phyloP scores from a whole-genome alignment of 2,113 vertebrate species.

The Tetraodon nigroviridis region DNA sequence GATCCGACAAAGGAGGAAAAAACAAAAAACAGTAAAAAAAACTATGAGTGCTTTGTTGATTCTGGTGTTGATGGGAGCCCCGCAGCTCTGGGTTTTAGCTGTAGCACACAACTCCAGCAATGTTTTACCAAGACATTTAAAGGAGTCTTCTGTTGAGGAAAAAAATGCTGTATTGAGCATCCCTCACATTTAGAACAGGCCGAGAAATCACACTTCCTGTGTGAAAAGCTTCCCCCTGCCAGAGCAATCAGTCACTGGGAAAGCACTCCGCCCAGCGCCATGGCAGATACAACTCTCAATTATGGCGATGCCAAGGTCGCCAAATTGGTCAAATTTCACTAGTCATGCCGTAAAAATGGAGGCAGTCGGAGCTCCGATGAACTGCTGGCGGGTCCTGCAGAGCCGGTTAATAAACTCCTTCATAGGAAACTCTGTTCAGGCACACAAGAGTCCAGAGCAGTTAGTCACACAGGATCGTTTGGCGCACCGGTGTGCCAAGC shows the following conservation, averaged over 20 bases:
- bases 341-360: slow-evolving; percentile 47
- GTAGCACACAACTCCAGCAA: no score
- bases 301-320: slow-evolving; percentile 38
- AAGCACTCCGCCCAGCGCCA: slow-evolving; percentile 31
- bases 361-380: slow-evolving; percentile 49
- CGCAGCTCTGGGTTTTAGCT: no score
- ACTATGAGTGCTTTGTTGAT: slow-evolving; percentile 43
- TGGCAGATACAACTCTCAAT: slow-evolving; percentile 46
- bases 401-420: slow-evolving; percentile 32
- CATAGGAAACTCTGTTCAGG: slow-evolving; percentile 43
- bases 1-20: slow-evolving; percentile 34
- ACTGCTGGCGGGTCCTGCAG: slow-evolving; percentile 41
- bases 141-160: not conserved
- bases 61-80: slow-evolving; percentile 12
- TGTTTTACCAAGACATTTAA: no score
- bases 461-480: slow-evolving; percentile 44
- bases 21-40: slow-evolving; percentile 39
- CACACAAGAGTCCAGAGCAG: slow-evolving; percentile 39
- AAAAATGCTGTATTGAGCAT: slow-evolving; percentile 2
- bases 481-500: slow-evolving; percentile 38
- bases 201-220: slow-evolving; percentile 32
- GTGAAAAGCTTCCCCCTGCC: slow-evolving; percentile 31
- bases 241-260: slow-evolving; percentile 43
- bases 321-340: slow-evolving; percentile 48
- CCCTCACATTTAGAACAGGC: slow-evolving; percentile 16